Conservation (phyloP, 2,113 vertebrate genomes). For the Psilopsiagon aymara region DNA sequence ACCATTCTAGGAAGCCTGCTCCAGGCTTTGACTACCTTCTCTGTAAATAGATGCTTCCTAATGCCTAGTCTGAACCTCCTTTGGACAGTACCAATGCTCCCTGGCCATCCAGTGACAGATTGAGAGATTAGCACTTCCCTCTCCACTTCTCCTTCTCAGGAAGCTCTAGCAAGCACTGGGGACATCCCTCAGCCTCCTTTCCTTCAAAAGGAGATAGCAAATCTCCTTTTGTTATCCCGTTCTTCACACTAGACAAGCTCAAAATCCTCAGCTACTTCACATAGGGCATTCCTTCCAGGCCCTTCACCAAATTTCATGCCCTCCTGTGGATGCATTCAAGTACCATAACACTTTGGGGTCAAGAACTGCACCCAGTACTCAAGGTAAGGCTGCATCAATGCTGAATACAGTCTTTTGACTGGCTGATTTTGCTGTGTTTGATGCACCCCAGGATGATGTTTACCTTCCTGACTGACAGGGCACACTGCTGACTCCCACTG, state of each 20-base stretch:
- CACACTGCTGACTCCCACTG: accelerated
- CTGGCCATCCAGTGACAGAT: too few species aligned
- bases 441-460: accelerated
- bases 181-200: not conserved
- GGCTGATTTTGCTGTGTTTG: accelerated
- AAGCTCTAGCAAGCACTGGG: not conserved
- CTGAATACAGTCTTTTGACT: accelerated
- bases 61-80: not conserved
- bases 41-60: not conserved
- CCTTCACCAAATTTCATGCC: not conserved
- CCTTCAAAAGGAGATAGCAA: not conserved
- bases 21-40: not conserved
- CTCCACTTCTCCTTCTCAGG: not conserved
- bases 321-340: not conserved
- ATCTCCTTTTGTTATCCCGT: not conserved
- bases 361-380: not conserved
- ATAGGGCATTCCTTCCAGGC: not conserved
- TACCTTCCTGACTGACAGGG: not conserved
- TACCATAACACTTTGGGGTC: not conserved
- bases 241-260: not conserved
- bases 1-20: not conserved
- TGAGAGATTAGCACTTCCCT: too few species aligned
- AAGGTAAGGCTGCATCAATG: accelerated
- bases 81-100: accelerated
- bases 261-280: accelerated